A percentile compares a stretch with the other conserved stretches of the same genome.
These are phyloP conservation scores for Saxidomus purpurata DNA, from an alignment of 1,140 invertebrate species.

Conservation along the genomic window DNA sequence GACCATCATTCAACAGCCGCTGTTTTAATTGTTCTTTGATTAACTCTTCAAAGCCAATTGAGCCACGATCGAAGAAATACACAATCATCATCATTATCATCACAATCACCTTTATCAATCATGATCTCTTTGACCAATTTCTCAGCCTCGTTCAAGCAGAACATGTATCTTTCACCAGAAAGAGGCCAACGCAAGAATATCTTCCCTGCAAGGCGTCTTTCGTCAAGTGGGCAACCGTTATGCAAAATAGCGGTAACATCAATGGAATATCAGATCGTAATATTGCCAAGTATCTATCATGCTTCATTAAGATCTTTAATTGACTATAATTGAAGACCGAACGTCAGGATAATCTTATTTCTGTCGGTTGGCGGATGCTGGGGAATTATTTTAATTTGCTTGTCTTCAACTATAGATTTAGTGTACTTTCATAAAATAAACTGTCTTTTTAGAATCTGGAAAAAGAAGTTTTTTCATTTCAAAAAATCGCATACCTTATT, in stretches of 20 bases:
- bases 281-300: conserved; percentile 18
- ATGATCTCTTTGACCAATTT: conserved; percentile 45
- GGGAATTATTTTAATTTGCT: too few species aligned
- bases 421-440: too few species aligned
- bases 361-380: background rate
- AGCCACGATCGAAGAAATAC: conserved; percentile 39
- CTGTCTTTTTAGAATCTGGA: too few species aligned
- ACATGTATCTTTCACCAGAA: conserved; percentile 2
- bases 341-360: background rate
- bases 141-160: background rate
- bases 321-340: background rate
- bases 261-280: conserved; percentile 17
- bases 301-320: conserved; percentile 29
- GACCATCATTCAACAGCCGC: background rate
- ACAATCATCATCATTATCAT: conserved; percentile 49
- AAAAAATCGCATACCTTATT: too few species aligned
- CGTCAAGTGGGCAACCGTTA: conserved; percentile 9
- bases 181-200: conserved; percentile 1
- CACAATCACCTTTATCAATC: conserved; percentile 41
- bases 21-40: conserved; percentile 57
- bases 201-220: conserved; percentile 25
- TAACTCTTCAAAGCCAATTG: conserved; percentile 67
- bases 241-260: conserved; percentile 15
- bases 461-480: too few species aligned
- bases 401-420: too few species aligned